These are phyloP conservation scores for Caloenas nicobarica DNA, from an alignment of 2,113 vertebrate species.

Conservation along the genomic window DNA sequence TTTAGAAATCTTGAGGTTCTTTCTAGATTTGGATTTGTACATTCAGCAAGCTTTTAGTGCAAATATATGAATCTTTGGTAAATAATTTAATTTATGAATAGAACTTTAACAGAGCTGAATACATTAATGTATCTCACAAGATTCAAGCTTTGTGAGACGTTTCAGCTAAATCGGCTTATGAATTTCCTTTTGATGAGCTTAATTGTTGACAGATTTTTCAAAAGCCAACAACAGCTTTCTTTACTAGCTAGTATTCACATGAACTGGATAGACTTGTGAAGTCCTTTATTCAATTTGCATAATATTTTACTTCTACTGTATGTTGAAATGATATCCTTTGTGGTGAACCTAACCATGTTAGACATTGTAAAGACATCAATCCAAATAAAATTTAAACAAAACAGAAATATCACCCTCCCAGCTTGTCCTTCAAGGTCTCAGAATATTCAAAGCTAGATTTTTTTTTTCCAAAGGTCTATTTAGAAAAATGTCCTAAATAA, in stretches of 20 bases:
- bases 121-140: slow-evolving; percentile 47
- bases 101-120: slow-evolving; percentile 38
- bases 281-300: slow-evolving; percentile 52
- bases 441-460: background rate
- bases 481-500: background rate
- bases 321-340: slow-evolving; percentile 34
- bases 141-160: slow-evolving; percentile 27
- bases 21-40: slow-evolving; percentile 52
- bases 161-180: slow-evolving; percentile 53
- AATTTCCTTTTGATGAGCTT: slow-evolving; percentile 66
- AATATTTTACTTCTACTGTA: slow-evolving; percentile 38
- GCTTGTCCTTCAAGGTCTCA: background rate
- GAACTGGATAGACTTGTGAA: slow-evolving; percentile 54
- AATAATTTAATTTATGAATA: slow-evolving; percentile 48
- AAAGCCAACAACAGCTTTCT: slow-evolving; percentile 46
- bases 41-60: slow-evolving; percentile 42
- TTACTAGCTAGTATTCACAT: slow-evolving; percentile 48
- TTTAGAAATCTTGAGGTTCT: slow-evolving; percentile 54
- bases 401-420: background rate
- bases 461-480: background rate
- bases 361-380: slow-evolving; percentile 19
- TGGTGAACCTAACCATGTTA: slow-evolving; percentile 24
- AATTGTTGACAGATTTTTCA: slow-evolving; percentile 68
- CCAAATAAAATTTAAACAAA: background rate
- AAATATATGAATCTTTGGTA: slow-evolving; percentile 44